phyloP scores from a whole-genome alignment of 2,797 vertebrate genomes.

The Salmo trutta region DNA sequence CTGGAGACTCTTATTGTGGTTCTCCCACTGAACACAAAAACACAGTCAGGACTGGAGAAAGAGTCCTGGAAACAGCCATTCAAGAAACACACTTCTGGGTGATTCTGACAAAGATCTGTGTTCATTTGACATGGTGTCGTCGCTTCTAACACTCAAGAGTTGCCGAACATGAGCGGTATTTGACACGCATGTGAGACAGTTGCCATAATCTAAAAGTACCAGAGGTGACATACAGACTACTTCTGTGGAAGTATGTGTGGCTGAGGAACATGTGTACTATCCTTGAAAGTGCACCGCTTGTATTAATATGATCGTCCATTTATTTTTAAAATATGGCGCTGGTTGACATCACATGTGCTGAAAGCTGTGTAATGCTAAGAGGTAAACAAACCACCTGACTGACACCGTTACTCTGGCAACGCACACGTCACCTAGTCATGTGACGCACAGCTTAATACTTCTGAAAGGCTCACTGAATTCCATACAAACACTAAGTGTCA shows the following conservation, averaged over 20 bases:
- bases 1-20: slow-evolving; percentile 98
- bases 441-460: no score
- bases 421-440: no score
- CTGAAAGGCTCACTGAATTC: no score
- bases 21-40: slow-evolving; percentile 87
- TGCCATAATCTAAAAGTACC: no score
- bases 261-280: neutral
- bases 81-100: neutral
- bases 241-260: neutral
- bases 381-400: no score
- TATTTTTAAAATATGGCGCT: neutral
- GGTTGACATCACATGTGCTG: neutral
- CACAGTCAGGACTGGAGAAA: neutral
- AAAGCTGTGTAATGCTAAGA: neutral
- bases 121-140: neutral
- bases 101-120: neutral
- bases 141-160: neutral
- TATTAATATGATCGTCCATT: neutral
- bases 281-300: neutral
- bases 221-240: neutral
- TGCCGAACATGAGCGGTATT: neutral
- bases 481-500: neutral
- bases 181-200: neutral
- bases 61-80: neutral
- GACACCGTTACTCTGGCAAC: no score